Base-by-base conservation (phyloP, 1,140 invertebrate species). In the Heliothis virescens region DNA sequence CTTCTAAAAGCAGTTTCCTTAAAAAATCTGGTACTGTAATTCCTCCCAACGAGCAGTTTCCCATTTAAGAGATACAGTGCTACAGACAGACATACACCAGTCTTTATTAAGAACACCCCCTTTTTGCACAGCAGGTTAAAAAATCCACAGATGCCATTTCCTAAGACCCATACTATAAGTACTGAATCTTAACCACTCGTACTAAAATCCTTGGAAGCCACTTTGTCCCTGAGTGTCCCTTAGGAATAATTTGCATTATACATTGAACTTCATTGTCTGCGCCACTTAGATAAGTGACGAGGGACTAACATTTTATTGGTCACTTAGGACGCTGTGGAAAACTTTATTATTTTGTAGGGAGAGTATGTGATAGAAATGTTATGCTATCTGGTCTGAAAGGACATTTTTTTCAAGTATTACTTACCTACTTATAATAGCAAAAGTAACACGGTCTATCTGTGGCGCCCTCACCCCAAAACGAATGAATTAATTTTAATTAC, bases 181-280 rank as follows among this genome's bases (percentile, higher is more conserved):
- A 74, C 29, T 65, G 48, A 69, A 72, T 80, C 73, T 80, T 80
- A 75, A 69, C 52, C 62, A 69, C 53, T 76, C 18, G 21, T 53
- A 60, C 53, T 59, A 50, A 80, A 69, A 52, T 67, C 62, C 55
- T 76, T 59, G 16, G 53, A 80, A 67, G 60, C 72, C 79, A 63
- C 52, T 80, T 41, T 41, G 34, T 41, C 34, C 34, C 34, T 55
- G 63, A 18, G 10, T 41, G 79, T 48, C 62, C 50, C 53, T 12
- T 29, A 21, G 52, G 57, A 21, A 79, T 65, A 47, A 80, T 80
- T 80, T 80, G 79, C 79, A 80, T 76, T 76, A 76, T 76, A 76
- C 63, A 76, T 52, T 76, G 59, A 76, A 65, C 16, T 2, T 1
- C 12, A 76, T 65, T 76, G 74, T 53, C 74, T 18, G 74, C 2